Evolutionary conservation across 1,140 invertebrate species (phyloP), one percentile per base, ranked within the genome.

Genomic region (Galleria mellonella): DNA sequence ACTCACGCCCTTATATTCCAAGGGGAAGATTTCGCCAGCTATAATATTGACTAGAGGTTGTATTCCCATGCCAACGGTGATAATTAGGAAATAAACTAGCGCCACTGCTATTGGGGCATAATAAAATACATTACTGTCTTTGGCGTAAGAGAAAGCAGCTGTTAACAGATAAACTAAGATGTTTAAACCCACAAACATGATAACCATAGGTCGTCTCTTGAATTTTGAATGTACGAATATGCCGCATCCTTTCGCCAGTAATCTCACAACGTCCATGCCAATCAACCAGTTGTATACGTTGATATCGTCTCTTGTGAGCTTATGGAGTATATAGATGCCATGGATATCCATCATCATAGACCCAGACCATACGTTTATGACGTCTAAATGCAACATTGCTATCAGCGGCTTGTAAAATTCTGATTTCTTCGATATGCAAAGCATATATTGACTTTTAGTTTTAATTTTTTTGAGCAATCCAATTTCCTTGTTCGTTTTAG

Each of bases 351-450:
- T 23, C 17, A 23, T 23, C 17, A 23, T 23, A 23, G 17, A 40
- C 0, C 58, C 62, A 37, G 48, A 39, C 51, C 55, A 65, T 11
- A 62, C 55, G 3, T 32, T 47, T 12, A 65, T 23, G 0, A 29
- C 40, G 33, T 53, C 53, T 31, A 62, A 31, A 38, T 62, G 55
- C 0, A 62, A 41, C 62, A 65, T 65, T 43, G 62, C 46, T 6
- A 62, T 32, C 8, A 65, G 48, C 0, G 62, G 62, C n/a, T 54
- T 56, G 13, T 51, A 62, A 44, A 66, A 58, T 15, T 65, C 58
- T 6, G 49, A 54, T 15, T 57, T 33, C 11, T 33, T 33, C 9
- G 12, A 33, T 11, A 12, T 12, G 2, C 11, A 1, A 1, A 7
- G 4, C 1, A 33, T 6, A 33, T 33, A 33, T 7, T 12, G 4